A percentile compares a stretch with the other conserved stretches of the same genome.
phyloP scores from a whole-genome alignment of 2,888 invertebrate genomes.

The Ischnura elegans region DNA sequence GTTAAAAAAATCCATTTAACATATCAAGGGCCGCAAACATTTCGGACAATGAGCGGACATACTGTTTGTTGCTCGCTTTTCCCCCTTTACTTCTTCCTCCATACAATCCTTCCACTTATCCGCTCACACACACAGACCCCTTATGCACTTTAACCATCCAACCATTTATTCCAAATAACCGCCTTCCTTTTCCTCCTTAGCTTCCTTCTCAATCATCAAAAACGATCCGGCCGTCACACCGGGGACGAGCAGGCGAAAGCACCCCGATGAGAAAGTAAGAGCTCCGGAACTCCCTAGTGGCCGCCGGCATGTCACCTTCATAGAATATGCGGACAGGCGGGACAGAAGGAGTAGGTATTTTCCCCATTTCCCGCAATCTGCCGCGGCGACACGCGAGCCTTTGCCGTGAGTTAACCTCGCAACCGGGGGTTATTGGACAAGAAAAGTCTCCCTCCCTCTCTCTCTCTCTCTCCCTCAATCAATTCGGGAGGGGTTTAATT shows the following conservation, averaged over 20 bases:
- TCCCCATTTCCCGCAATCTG: constrained; percentile 17
- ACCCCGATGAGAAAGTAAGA: not conserved
- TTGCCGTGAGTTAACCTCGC: not conserved
- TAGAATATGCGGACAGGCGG: not conserved
- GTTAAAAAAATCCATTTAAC: not conserved
- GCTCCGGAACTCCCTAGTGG: not conserved
- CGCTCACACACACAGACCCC: not conserved
- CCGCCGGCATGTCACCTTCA: not conserved
- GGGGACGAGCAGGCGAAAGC: not conserved
- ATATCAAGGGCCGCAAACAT: not conserved
- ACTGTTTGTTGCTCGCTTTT: not conserved
- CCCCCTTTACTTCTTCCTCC: not conserved
- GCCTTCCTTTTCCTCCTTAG: not conserved
- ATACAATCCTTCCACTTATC: not conserved
- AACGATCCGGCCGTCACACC: not conserved
- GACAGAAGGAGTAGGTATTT: not conserved
- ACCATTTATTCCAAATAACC: constrained; percentile 18
- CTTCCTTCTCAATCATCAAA: not conserved
- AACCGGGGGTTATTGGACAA: not conserved
- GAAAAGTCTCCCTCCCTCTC: not conserved
- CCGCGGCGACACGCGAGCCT: constrained; percentile 1
- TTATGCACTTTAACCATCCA: not conserved
- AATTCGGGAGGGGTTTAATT: constrained; percentile 11
- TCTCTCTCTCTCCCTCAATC: not conserved
- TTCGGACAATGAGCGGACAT: constrained; percentile 38